Evolutionary conservation across 1,140 invertebrate species (phyloP).

Genomic region (Brachionus calyciflorus): DNA sequence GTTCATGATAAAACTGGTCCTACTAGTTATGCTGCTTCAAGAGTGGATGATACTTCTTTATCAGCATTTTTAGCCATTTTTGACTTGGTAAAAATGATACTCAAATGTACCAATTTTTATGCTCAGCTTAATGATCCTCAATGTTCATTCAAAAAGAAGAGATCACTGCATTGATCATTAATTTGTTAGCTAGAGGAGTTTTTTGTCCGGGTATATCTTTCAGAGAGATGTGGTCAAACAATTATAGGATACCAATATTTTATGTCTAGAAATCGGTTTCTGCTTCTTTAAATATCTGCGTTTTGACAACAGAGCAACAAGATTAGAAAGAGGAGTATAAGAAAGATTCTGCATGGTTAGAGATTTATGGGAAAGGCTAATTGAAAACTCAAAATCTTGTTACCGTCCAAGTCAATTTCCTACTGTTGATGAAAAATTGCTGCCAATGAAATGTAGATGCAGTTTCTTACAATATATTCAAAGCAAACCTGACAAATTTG

Average conservation of each 20-base stretch:
- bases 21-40: neutral
- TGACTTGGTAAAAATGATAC: neutral
- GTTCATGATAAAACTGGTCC: neutral
- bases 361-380: neutral
- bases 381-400: constrained; percentile 8
- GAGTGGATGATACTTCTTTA: neutral
- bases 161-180: neutral
- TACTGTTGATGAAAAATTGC: constrained; percentile 23
- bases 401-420: neutral
- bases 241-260: constrained; percentile 16
- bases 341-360: constrained; percentile 21
- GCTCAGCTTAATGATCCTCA: neutral
- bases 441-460: neutral
- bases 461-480: constrained; percentile 19
- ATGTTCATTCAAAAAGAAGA: neutral
- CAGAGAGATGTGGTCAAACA: constrained; percentile 3
- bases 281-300: constrained; percentile 9
- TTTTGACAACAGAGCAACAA: neutral
- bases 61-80: constrained; percentile 23
- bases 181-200: neutral
- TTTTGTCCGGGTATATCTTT: constrained; percentile 1
- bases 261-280: constrained; percentile 18
- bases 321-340: neutral
- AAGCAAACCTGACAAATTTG: no score
- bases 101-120: constrained; percentile 12